phyloP scores from a whole-genome alignment of 2,888 invertebrate species.

The Herminia tarsipennalis region DNA sequence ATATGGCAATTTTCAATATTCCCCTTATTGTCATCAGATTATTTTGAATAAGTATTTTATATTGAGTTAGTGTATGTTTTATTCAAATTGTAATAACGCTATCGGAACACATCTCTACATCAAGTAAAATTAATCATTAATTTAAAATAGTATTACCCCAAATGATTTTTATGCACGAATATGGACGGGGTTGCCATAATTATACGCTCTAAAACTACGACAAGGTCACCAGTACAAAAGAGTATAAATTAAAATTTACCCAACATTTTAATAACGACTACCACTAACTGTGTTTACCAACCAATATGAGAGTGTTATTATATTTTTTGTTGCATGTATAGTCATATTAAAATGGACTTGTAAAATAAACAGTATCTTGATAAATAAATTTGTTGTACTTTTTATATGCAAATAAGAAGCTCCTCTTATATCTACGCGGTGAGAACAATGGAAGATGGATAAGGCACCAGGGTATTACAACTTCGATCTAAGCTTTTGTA shows the following conservation, averaged over 20 bases:
- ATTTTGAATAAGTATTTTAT: conserved; percentile 13
- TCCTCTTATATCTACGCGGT: conserved; percentile 37
- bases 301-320: neutral
- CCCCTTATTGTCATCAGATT: conserved; percentile 50
- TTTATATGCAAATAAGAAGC: conserved; percentile 42
- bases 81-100: conserved; percentile 15
- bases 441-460: conserved; percentile 63
- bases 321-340: neutral
- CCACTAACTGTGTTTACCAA: too few species aligned
- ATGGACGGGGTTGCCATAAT: too few species aligned
- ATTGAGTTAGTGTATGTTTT: conserved; percentile 1
- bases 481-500: conserved; percentile 22
- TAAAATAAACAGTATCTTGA: conserved; percentile 5
- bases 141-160: too few species aligned
- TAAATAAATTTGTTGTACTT: conserved; percentile 17
- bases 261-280: neutral
- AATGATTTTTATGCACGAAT: too few species aligned
- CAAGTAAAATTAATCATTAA: too few species aligned
- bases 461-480: conserved; percentile 65
- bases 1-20: conserved; percentile 44
- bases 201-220: too few species aligned
- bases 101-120: too few species aligned
- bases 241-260: too few species aligned
- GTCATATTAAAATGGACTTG: conserved; percentile 10
- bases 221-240: too few species aligned